Evolutionary conservation across 1,140 invertebrate species (phyloP), one percentile per base, ranked within the genome.

Genomic region (Sitophilus oryzae): DNA sequence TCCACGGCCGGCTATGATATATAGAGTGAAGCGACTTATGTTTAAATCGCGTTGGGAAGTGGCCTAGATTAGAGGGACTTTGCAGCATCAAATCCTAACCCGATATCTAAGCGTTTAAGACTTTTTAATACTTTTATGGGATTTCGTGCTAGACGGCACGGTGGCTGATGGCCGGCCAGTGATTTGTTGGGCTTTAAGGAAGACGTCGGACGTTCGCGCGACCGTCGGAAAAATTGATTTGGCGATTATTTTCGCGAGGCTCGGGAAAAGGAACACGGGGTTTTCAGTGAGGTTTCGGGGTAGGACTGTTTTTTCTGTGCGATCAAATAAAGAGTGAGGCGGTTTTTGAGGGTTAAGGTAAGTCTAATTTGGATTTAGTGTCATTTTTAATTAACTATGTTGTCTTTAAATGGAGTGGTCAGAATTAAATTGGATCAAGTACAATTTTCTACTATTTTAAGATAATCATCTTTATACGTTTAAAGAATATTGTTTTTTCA

Each of bases 41-140:
- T 76, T 79, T 77, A 79, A 79, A 79, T 78, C 78, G 77, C 74
- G 77, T 71, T 77, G 79, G 79, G 77, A 80, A 80, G 79, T 79
- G 79, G 79, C 75, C 78, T 76, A 80, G 78, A 79, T 79, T 79
- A 80, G 73, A 79, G 77, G 66, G 68, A 70, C 67, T 71, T 71
- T 70, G 65, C 64, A 67, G 70, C 62, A 68, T 70, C 70, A 70
- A 69, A 63, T 66, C 61, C 62, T 66, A 68, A 64, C 59, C 66
- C 68, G 67, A 67, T 68, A 62, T 63, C 68, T 70, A 71, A 71
- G 70, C 70, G 64, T 68, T 70, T 71, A 71, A 71, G 70, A 70
- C 70, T 71, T 71, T 71, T 71, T 71, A 71, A 71, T 71, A 71
- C 70, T 71, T 71, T 70, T 65, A 66, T 64, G 61, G 68, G 69